Conservation (phyloP, 2,797 vertebrate genomes). For the Botia almorhae region DNA sequence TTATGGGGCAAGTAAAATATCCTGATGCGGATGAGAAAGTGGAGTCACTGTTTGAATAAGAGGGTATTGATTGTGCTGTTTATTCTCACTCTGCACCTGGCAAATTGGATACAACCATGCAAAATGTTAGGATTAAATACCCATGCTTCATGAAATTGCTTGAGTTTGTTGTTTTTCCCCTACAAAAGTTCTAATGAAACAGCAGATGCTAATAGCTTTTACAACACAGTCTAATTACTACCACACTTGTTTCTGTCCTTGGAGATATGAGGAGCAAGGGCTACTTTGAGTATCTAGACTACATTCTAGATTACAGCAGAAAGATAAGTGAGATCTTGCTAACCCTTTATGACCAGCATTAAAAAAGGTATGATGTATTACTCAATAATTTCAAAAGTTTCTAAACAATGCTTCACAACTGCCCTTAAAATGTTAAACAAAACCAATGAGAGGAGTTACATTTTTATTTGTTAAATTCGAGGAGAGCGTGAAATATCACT, state of each 20-base stretch:
- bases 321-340: neutral
- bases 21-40: neutral
- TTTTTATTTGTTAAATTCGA: neutral
- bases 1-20: neutral
- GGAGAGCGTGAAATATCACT: neutral
- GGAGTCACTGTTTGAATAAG: neutral
- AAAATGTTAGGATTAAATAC: slow-evolving; percentile 14
- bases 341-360: neutral
- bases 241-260: slow-evolving; percentile 13
- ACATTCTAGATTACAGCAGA: slow-evolving; percentile 9
- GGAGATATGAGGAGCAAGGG: slow-evolving; percentile 16
- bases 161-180: slow-evolving; percentile 16
- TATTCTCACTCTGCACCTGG: neutral
- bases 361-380: neutral
- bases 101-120: neutral
- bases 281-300: neutral
- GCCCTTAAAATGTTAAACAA: neutral
- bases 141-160: slow-evolving; percentile 12
- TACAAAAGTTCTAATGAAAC: slow-evolving; percentile 26
- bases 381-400: neutral
- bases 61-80: neutral
- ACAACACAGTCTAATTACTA: slow-evolving; percentile 1
- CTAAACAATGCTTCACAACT: neutral
- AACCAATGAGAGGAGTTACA: neutral
- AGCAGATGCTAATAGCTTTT: slow-evolving; percentile 14